These are phyloP conservation scores for Patella caerulea DNA, from an alignment of 2,888 invertebrate species.

Conservation along the genomic window DNA sequence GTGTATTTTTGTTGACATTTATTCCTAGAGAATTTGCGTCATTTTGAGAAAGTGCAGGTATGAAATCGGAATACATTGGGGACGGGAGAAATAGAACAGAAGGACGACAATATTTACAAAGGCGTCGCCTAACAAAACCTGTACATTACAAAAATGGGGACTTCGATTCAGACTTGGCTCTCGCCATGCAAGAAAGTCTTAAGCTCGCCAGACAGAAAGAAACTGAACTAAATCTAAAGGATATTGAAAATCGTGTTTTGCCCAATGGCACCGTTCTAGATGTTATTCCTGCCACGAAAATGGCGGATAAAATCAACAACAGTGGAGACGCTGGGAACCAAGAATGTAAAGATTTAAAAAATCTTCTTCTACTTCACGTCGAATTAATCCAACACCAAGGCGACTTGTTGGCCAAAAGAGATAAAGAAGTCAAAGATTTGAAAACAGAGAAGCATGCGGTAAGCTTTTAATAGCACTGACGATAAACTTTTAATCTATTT, in stretches of 20 bases:
- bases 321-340: slow-evolving; percentile 22
- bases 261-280: slow-evolving; percentile 24
- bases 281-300: slow-evolving; percentile 18
- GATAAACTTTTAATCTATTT: not conserved
- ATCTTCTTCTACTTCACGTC: slow-evolving; percentile 85
- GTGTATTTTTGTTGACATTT: too few relatives aligned
- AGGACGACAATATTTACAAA: slow-evolving; percentile 44
- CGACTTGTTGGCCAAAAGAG: slow-evolving; percentile 85
- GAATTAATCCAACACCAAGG: slow-evolving; percentile 93
- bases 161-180: slow-evolving; percentile 54
- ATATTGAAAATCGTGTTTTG: slow-evolving; percentile 5
- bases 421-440: slow-evolving; percentile 81
- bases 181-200: slow-evolving; percentile 61
- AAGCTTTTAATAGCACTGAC: slow-evolving; percentile 48
- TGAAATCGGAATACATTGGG: slow-evolving; percentile 47
- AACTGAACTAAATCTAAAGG: slow-evolving; percentile 33
- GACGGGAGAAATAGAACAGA: slow-evolving; percentile 46
- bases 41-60: slow-evolving; percentile 15
- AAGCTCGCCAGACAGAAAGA: slow-evolving; percentile 54
- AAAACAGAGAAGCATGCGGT: slow-evolving; percentile 86
- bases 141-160: slow-evolving; percentile 52
- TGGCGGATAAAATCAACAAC: slow-evolving; percentile 17
- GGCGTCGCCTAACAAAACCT: slow-evolving; percentile 52
- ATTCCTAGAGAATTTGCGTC: too few relatives aligned
- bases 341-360: slow-evolving; percentile 73